Conservation (phyloP, 2,113 vertebrate species). For the Proteles cristata region DNA sequence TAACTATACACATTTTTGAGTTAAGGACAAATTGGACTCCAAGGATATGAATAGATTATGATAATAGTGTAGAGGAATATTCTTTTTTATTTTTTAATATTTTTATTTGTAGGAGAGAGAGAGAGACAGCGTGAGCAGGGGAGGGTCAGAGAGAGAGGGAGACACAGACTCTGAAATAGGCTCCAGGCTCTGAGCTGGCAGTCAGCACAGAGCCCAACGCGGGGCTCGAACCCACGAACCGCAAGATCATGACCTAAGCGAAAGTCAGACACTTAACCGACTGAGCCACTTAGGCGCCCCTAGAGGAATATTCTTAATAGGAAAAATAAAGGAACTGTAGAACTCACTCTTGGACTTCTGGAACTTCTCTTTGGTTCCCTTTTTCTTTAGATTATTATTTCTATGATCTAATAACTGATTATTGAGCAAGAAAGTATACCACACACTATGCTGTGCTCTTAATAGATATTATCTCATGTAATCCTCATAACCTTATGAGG, state of each 20-base stretch:
- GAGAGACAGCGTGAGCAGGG: no score
- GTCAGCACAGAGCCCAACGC: no score
- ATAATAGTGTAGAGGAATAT: background rate
- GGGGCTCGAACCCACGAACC: no score
- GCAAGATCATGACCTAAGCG: no score
- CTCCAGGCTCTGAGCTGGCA: no score
- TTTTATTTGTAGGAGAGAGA: no score
- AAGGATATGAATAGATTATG: background rate
- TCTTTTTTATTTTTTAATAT: background rate
- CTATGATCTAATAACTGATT: background rate
- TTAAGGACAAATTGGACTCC: background rate
- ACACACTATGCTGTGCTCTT: background rate
- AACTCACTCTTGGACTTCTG: background rate
- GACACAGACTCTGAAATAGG: no score
- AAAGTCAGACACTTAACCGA: no score
- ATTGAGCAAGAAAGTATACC: background rate
- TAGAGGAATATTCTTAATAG: background rate
- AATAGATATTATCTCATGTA: background rate
- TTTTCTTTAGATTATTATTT: slow-evolving; percentile 9
- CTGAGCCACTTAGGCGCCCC: no score
- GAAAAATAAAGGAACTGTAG: background rate
- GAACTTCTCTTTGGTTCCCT: background rate
- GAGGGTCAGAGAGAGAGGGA: no score
- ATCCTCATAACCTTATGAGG: background rate
- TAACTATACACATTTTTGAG: background rate